Percentiles rank a stretch among this genome's conserved stretches.
These are phyloP conservation scores for Porites evermanni DNA, from an alignment of 92 coral and sea anemone species.

Conservation along the genomic window DNA sequence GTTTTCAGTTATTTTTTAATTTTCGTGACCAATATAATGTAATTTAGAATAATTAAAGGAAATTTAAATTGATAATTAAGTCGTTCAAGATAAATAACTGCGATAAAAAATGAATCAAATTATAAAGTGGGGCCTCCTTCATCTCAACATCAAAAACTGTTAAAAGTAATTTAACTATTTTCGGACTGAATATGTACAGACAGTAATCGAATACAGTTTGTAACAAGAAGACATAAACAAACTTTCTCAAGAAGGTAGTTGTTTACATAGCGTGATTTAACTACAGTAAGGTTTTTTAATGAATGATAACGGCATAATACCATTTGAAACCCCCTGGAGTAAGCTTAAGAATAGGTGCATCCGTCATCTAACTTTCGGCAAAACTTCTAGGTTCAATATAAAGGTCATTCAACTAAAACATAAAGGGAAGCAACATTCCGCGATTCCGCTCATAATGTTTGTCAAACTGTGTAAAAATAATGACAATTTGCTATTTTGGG, in stretches of 20 bases:
- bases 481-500: neutral
- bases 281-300: neutral
- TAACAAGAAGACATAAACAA: slow-evolving; percentile 1
- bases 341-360: neutral
- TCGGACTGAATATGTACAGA: neutral
- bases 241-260: slow-evolving; percentile 9
- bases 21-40: slow-evolving; percentile 2
- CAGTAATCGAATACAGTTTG: neutral
- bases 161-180: neutral
- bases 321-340: neutral
- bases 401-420: neutral
- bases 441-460: neutral
- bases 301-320: neutral
- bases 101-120: neutral
- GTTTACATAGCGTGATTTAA: slow-evolving; percentile 29
- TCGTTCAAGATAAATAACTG: neutral
- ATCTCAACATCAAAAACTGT: neutral
- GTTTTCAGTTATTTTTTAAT: neutral
- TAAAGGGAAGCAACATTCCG: neutral
- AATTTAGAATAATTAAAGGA: slow-evolving; percentile 1
- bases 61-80: slow-evolving; percentile 24
- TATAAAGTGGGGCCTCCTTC: neutral
- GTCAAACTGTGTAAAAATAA: neutral
- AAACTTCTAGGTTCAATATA: neutral
- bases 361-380: neutral